phyloP scores from a whole-genome alignment of 2,113 vertebrate genomes.

The Peromyscus polionotus region DNA sequence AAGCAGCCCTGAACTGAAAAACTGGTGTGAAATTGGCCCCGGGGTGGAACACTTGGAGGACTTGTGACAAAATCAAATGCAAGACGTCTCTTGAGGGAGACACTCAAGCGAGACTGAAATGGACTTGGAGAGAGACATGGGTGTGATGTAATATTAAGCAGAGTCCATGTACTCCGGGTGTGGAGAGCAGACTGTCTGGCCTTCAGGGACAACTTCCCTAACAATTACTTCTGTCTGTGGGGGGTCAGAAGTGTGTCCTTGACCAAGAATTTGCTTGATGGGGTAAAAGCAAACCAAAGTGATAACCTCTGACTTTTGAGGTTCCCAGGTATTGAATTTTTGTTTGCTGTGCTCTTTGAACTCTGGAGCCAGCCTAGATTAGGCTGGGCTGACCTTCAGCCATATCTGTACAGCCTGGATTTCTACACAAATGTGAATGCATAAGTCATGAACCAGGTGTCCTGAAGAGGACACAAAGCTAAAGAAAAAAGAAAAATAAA shows the following conservation, averaged over 20 bases:
- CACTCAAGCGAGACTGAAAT: background rate
- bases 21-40: background rate
- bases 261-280: constrained; percentile 6
- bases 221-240: background rate
- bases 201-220: background rate
- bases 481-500: background rate
- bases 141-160: background rate
- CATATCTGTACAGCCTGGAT: background rate
- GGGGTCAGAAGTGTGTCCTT: constrained; percentile 1
- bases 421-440: background rate
- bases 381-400: constrained; percentile 28
- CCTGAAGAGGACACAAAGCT: constrained; percentile 10
- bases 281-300: background rate
- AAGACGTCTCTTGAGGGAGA: background rate
- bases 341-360: constrained; percentile 39
- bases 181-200: background rate
- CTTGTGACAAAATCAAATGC: constrained; percentile 37
- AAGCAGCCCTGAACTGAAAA: background rate
- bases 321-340: background rate
- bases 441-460: constrained; percentile 17
- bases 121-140: background rate
- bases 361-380: constrained; percentile 26
- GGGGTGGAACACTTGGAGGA: background rate
- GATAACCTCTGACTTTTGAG: background rate
- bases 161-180: background rate